Evolutionary conservation across 2,888 invertebrate species (phyloP), one percentile per base, ranked within the genome.

Genomic region (Sarcophaga variegata): DNA sequence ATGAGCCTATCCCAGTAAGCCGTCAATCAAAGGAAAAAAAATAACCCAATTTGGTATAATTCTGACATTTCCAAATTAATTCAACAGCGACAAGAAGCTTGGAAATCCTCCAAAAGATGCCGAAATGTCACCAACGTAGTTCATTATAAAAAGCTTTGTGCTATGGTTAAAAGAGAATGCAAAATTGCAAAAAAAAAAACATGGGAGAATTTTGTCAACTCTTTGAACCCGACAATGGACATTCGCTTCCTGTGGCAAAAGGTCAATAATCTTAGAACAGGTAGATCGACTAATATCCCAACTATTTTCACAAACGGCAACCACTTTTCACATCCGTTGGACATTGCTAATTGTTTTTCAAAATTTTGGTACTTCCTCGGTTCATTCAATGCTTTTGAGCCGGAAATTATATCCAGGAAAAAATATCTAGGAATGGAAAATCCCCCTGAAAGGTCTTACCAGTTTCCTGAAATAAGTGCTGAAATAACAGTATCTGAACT

Each of bases 1-100:
- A 76, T 27, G 75, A 76, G 20, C 54, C 66, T 10, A 76, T 76
- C 14, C 64, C 75, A 2, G 2, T 47, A 1, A 69, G 69, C 17
- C 69, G 14, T 22, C 20, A 69, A 20, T 47, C 37, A 6, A 37
- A 37, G 37, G 37, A 37, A 6, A 37, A 20, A 37, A 37, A 37
- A 37, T 37, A 37, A 5, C 20, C 54, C 64, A 54, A 25, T 76
- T 10, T 76, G 49, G 64, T 75, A 25, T 14, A 75, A 64, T 11
- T 25, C 37, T 14, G 25, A 63, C 12, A 64, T 62, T 2, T 69
- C 69, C 5, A 69, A 47, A 49, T 20, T 47, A 5, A 49, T 69
- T 22, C 20, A 14, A 5, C 69, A 22, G 14, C 20, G 20, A 69
- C 22, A 69, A 11, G 69, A 47, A 47, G 69, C 69, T 4, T 69